Evolutionary conservation across 2,888 invertebrate genomes (phyloP), one percentile per base, ranked within the genome.

Genomic region (Acleris cristana): DNA sequence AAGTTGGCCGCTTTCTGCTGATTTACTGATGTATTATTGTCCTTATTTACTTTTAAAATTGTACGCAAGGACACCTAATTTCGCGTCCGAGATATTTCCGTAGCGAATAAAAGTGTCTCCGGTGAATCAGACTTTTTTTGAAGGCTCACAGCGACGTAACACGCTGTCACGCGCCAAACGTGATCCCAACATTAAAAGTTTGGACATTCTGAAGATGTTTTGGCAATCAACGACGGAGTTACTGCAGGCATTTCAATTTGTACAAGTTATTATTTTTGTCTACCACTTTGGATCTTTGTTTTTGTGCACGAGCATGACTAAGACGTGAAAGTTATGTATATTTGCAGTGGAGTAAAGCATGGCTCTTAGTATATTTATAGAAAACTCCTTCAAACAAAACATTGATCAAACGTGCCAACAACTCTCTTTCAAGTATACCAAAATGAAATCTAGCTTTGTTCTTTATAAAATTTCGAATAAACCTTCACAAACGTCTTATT

Each of bases 61-160:
- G 82, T 79, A 83, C 83, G 82, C 90, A 92, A 92, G 91, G 92
- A 91, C 91, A 85, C 82, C 87, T 89, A 89, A 89, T 86, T 89
- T 82, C 79, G 87, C 81, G 72, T 81, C 73, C 78, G 71, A 79
- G 85, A 85, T 92, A 92, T 90, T 90, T 92, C 89, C 91, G 90
- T 80, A 87, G 85, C 85, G 78, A 82, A 89, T 87, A 84, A 86
- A 89, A 89, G 78, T 85, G 85, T 86, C 86, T 86, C 81, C 74
- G 84, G 79, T 91, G 91, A 92, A 86, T 92, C 91, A 90, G 84
- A 85, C 76, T 81, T 87, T 88, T 30, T 89, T 84, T 78, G 73
- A 82, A 84, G 72, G 73, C 75, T 79, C 79, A 76, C 83, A 80
- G 77, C 81, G 81, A 86, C 85, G 86, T 88, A 86, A 87, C 84